phyloP scores from a whole-genome alignment of 2,888 invertebrate species.

The Autographa pulchrina region DNA sequence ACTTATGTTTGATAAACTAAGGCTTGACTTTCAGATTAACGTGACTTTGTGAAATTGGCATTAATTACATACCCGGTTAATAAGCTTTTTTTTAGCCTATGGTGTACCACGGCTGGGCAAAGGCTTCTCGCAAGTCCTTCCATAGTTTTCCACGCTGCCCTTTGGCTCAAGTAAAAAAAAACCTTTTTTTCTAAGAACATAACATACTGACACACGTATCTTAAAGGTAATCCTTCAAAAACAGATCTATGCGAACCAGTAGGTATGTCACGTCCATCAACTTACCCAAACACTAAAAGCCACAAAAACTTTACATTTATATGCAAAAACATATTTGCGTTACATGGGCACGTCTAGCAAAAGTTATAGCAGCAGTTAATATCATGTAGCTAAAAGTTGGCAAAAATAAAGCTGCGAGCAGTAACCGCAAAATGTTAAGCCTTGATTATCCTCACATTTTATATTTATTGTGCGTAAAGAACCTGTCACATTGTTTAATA shows the following conservation, averaged over 20 bases:
- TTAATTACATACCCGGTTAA: too few relatives aligned
- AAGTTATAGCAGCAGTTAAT: conserved; percentile 27
- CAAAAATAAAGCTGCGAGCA: conserved; percentile 46
- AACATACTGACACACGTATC: not conserved
- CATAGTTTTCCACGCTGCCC: too few relatives aligned
- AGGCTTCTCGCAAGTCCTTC: too few relatives aligned
- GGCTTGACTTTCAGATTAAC: too few relatives aligned
- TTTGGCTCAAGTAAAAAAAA: too few relatives aligned
- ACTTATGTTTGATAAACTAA: too few relatives aligned
- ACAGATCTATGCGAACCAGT: not conserved
- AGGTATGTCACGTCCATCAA: not conserved
- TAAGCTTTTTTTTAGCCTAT: too few relatives aligned
- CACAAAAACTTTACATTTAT: conserved; percentile 5
- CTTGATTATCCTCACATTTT: conserved; percentile 49
- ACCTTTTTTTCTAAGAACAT: not conserved
- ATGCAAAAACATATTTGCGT: not conserved
- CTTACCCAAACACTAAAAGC: not conserved
- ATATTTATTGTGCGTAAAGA: conserved; percentile 53
- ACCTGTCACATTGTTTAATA: conserved; percentile 41
- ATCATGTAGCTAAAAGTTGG: conserved; percentile 32
- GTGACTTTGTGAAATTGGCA: too few relatives aligned
- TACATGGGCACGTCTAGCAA: not conserved
- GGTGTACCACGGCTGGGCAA: too few relatives aligned
- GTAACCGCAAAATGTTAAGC: conserved; percentile 53
- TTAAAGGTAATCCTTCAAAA: not conserved